Base-by-base conservation (phyloP, 2,113 vertebrate genomes). In the Cariama cristata region DNA sequence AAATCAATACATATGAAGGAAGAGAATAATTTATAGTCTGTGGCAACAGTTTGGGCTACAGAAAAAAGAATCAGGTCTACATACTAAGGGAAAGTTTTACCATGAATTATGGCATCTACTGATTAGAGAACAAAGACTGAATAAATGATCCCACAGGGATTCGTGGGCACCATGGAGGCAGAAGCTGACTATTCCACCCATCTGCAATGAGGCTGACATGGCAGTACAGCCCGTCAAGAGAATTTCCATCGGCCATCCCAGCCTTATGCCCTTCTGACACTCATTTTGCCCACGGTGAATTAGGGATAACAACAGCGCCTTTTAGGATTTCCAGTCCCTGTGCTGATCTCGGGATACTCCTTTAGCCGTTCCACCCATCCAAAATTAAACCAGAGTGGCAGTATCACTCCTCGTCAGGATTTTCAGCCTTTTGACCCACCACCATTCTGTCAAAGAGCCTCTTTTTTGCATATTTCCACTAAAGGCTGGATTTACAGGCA, bases 241-340 rank as follows among this genome's bases (percentile, higher is more conserved):
- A 75, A 49, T 80, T 75, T 53, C 45, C 52, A 6, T 44, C 47
- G 4, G 1, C 49, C 21, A 9, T 38, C 56, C 47, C 26, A 55
- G 30, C 49, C 56, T 89, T 52, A 35, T 53, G 33, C 33, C 23
- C 40, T 74, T 80, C 53, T 89, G 58, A 73, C 50, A 60, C 3
- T 60, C 0, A 0, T 74, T 74, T 79, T 2, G 0, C 40, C 40
- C 38, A 3, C 3, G 4, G 22, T 30, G 23, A 84, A 27, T 58
- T 73, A 66, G 59, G n/a, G 88, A 44, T 32, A 66, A 38, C 35
- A 88, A 26, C 45, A 50, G 13, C 5, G 1, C 73, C 28, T 74
- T 67, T 79, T n/a, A 74, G 38, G 47, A 55, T 84, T 89, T 92
- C 75, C 56, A 40, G 45, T 79, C 27, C 45, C 28, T 40, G 15